Percentiles rank a stretch among this genome's conserved stretches.
Evolutionary conservation across 1,140 invertebrate species (phyloP).

Genomic region (Trichoplusia ni): DNA sequence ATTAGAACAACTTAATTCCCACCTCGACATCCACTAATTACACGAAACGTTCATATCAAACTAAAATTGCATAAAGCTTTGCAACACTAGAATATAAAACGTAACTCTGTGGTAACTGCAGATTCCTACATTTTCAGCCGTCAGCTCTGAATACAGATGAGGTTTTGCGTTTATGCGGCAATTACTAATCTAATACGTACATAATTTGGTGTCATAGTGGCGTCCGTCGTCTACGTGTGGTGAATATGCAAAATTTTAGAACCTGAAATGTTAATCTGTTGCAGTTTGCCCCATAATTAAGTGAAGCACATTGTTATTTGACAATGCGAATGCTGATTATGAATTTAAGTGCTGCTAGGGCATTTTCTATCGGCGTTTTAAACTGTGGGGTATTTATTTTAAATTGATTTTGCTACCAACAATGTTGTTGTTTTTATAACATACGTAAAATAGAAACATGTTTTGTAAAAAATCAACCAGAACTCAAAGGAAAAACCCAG

Average conservation of each 20-base stretch:
- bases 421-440: too few species aligned
- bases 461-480: too few species aligned
- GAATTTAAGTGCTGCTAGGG: slow-evolving; percentile 16
- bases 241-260: slow-evolving; percentile 21
- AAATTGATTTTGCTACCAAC: too few species aligned
- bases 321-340: slow-evolving; percentile 13
- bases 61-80: slow-evolving; percentile 23
- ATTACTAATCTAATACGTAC: slow-evolving; percentile 50
- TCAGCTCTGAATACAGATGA: slow-evolving; percentile 45
- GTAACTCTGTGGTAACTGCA: slow-evolving; percentile 1
- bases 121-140: slow-evolving; percentile 14
- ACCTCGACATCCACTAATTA: slow-evolving; percentile 19
- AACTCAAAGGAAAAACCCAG: too few species aligned
- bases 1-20: too few species aligned
- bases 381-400: too few species aligned
- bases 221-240: slow-evolving; percentile 24
- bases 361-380: too few species aligned
- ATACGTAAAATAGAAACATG: too few species aligned
- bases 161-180: slow-evolving; percentile 50
- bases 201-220: slow-evolving; percentile 47
- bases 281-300: slow-evolving; percentile 31
- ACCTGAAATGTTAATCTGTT: slow-evolving; percentile 30
- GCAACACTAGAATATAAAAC: slow-evolving; percentile 24
- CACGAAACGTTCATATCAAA: slow-evolving; percentile 3
- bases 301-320: neutral